phyloP scores from a whole-genome alignment of 2,113 vertebrate genomes.

The Edolisoma coerulescens region DNA sequence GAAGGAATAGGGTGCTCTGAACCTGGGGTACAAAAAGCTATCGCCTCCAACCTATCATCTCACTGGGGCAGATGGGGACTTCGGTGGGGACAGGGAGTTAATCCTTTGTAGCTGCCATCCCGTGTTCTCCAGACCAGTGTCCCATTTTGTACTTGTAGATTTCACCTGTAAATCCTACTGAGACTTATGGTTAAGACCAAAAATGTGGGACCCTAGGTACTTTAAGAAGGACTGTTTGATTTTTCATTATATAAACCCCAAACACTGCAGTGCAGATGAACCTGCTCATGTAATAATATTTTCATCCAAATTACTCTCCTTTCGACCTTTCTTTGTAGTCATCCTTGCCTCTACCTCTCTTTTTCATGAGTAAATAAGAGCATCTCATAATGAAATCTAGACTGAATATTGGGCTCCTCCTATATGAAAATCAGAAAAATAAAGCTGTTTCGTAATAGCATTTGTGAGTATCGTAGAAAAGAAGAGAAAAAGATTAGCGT shows the following conservation, averaged over 20 bases:
- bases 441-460: not conserved
- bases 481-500: not conserved
- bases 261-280: not conserved
- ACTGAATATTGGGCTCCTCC: not conserved
- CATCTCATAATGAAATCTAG: not conserved
- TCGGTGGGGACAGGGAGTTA: not conserved
- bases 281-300: not conserved
- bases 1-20: not conserved
- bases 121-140: fast-evolving
- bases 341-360: not conserved
- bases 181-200: not conserved
- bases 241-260: not conserved
- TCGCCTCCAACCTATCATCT: fast-evolving
- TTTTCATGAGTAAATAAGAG: not conserved
- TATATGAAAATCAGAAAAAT: not conserved
- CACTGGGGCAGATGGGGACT: not conserved
- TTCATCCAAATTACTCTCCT: not conserved
- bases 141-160: not conserved
- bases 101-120: not conserved
- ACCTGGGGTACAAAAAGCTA: not conserved
- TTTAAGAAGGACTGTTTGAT: not conserved
- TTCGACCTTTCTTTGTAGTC: not conserved
- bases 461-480: not conserved
- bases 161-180: not conserved
- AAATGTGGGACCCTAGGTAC: not conserved